Evolutionary conservation across 1,140 invertebrate genomes (phyloP).

Genomic region (Cardiocondyla obscurior): DNA sequence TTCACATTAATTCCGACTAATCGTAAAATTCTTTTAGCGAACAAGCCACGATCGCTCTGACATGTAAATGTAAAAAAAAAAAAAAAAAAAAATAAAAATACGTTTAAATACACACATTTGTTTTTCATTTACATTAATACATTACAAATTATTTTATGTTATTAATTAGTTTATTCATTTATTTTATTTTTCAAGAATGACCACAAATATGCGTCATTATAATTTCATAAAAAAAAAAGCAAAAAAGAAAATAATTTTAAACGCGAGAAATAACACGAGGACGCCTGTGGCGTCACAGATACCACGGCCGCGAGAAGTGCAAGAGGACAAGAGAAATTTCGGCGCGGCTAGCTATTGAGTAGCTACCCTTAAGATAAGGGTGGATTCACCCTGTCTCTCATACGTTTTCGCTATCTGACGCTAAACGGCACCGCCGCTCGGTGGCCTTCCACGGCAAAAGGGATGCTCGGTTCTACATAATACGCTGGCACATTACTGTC

Average conservation of each 20-base stretch:
- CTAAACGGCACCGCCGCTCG: constrained; percentile 74
- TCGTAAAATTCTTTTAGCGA: neutral
- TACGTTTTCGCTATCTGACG: constrained; percentile 79
- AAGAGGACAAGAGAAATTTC: constrained; percentile 60
- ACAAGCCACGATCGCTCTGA: neutral
- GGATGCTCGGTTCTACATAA: constrained; percentile 79
- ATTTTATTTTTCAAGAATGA: neutral
- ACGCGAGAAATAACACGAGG: constrained; percentile 12
- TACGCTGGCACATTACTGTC: constrained; percentile 80
- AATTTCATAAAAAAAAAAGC: constrained; percentile 64
- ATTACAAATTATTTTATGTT: neutral
- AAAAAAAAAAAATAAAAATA: too few species aligned
- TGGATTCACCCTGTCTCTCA: constrained; percentile 77
- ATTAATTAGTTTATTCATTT: neutral
- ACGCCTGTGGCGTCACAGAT: constrained; percentile 6
- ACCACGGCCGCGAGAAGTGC: constrained; percentile 33
- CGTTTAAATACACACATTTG: too few species aligned
- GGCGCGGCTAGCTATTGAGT: constrained; percentile 81
- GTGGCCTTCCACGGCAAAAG: constrained; percentile 78
- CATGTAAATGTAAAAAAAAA: neutral
- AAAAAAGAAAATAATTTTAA: constrained; percentile 59
- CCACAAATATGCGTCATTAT: neutral
- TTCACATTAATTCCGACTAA: neutral
- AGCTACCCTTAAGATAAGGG: constrained; percentile 82
- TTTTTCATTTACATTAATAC: too few species aligned